Percentiles rank a stretch among this genome's conserved stretches.
phyloP scores from a whole-genome alignment of 2,113 vertebrate species.

The Eurystomus gularis region DNA sequence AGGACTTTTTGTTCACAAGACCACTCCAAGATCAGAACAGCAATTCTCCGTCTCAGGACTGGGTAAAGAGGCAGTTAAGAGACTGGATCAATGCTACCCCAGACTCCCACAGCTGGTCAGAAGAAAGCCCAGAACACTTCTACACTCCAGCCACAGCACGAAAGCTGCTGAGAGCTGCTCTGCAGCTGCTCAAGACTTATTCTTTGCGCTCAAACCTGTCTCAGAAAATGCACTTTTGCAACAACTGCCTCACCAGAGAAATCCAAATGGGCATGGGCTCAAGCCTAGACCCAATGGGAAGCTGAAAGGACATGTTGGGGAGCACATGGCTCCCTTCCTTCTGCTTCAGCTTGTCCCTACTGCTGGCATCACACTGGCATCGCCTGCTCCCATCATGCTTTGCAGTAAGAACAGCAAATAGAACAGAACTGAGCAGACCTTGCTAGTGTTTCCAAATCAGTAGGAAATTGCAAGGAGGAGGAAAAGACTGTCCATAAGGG shows the following conservation, averaged over 20 bases:
- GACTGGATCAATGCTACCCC: background rate
- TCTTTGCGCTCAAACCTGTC: background rate
- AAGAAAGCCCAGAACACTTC: background rate
- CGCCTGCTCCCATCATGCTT: fast-evolving
- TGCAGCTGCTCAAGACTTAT: background rate
- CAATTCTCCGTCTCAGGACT: background rate
- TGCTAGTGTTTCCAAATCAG: background rate
- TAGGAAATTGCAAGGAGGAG: background rate
- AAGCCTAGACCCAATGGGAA: background rate
- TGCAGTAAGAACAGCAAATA: background rate
- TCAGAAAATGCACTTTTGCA: background rate
- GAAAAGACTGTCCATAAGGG: background rate
- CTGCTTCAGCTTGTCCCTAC: background rate
- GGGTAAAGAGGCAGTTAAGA: background rate
- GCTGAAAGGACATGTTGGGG: background rate
- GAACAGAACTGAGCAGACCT: background rate
- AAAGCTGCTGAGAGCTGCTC: background rate
- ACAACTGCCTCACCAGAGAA: background rate
- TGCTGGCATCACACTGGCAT: background rate
- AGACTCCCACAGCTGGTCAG: background rate
- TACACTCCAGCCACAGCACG: background rate
- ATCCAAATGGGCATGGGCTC: fast-evolving
- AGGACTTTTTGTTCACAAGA: background rate
- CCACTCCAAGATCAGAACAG: background rate
- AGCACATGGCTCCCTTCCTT: background rate